Percentiles rank a stretch among this genome's conserved stretches.
Evolutionary conservation across 1,140 invertebrate genomes (phyloP).

Genomic region (Drosophila yakuba): DNA sequence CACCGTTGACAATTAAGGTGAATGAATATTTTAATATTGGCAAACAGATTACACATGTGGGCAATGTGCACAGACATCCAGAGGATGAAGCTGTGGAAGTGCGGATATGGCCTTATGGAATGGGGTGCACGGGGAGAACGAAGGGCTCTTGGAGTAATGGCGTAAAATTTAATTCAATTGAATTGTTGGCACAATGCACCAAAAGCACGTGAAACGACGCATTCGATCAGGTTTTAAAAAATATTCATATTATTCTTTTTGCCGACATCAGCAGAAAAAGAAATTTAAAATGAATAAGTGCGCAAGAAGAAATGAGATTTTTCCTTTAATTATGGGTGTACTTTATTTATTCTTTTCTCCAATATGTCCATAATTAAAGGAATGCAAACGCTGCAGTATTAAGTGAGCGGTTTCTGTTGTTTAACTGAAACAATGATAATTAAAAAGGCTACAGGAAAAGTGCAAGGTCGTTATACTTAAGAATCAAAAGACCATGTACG

Average conservation of each 20-base stretch:
- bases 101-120: not conserved
- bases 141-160: slow-evolving; percentile 61
- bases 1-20: slow-evolving; percentile 82
- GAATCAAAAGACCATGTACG: too few relatives aligned
- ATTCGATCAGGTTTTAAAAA: slow-evolving; percentile 9
- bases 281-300: slow-evolving; percentile 12
- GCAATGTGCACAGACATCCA: slow-evolving; percentile 51
- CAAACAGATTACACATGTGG: slow-evolving; percentile 82
- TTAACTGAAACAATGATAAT: not conserved
- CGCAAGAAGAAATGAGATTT: slow-evolving; percentile 22
- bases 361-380: slow-evolving; percentile 14
- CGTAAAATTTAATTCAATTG: slow-evolving; percentile 81
- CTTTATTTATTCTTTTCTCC: slow-evolving; percentile 14
- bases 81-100: slow-evolving; percentile 24
- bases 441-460: not conserved
- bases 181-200: slow-evolving; percentile 76
- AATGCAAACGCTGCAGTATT: not conserved
- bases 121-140: not conserved
- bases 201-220: slow-evolving; percentile 45
- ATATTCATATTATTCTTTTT: slow-evolving; percentile 31
- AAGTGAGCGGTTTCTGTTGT: not conserved
- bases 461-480: not conserved
- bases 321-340: slow-evolving; percentile 30
- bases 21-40: slow-evolving; percentile 83
- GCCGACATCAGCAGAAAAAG: slow-evolving; percentile 4